Evolutionary conservation across 2,888 invertebrate genomes (phyloP), one percentile per base, ranked within the genome.

Genomic region (Toxonevra muliebris): DNA sequence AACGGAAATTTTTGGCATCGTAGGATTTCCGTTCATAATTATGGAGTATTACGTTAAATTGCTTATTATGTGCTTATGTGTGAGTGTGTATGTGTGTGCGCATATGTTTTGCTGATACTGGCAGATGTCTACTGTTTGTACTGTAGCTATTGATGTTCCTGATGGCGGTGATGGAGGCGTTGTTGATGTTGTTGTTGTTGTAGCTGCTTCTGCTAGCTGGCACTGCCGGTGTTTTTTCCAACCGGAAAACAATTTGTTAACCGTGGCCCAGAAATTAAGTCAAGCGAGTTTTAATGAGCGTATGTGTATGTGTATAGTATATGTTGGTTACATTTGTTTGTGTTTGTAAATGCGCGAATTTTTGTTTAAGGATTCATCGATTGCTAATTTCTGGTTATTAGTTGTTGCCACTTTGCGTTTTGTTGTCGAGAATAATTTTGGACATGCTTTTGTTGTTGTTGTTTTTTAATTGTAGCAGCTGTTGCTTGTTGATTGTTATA

Each of bases 51-150:
- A 77, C 73, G 72, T 73, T 75, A 80, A 78, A 78, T 78, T 78
- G 79, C 80, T 79, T 78, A 78, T 80, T 78, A 80, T 77, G 78
- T 79, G 80, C 79, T 77, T 79, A 77, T 17, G 64, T 68, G 63
- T 68, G 60, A 66, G 68, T 52, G 58, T 53, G 62, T 30, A 1
- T 20, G 15, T 54, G 19, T 1, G 15, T 10, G 48, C 48, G 8
- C 1, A 13, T n/a, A 12, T 48, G 15, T 48, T 30, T 48, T 13
- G 48, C 10, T 48, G 48, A n/a, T 4, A 1, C n/a, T 48, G n/a
- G 48, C 48, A 15, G 48, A 13, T n/a, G 48, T 48, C 15, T 4
- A 48, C n/a, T 15, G 17, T 5, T 19, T n/a, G 5, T 12, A 15
- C 20, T 53, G 53, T 19, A 7, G 53, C 19, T 48, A 48, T 15